phyloP scores from a whole-genome alignment of 2,888 invertebrate genomes.

The Xanthostigma xanthostigma region DNA sequence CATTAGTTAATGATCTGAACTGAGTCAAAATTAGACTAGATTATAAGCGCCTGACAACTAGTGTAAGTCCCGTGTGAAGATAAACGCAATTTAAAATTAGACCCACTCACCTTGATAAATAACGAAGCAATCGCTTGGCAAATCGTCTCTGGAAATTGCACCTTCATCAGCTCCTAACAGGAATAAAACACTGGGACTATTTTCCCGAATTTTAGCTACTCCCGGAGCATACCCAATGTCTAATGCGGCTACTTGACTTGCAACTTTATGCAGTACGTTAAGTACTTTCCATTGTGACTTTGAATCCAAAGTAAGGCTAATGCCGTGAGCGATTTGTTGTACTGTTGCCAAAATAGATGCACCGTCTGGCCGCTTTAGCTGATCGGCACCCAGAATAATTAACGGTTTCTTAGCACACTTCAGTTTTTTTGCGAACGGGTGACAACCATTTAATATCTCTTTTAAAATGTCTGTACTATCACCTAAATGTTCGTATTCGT shows the following conservation, averaged over 20 bases:
- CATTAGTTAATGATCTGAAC: too few relatives aligned
- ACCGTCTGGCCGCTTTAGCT: conserved; percentile 65
- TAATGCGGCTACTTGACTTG: conserved; percentile 85
- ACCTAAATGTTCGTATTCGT: conserved; percentile 84
- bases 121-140: conserved; percentile 70
- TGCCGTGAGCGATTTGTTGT: conserved; percentile 50
- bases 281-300: conserved; percentile 62
- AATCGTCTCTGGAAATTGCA: conserved; percentile 54
- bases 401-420: conserved; percentile 72
- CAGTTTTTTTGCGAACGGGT: conserved; percentile 54
- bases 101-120: conserved; percentile 63
- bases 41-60: too few relatives aligned
- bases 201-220: conserved; percentile 38
- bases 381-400: conserved; percentile 80
- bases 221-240: conserved; percentile 88
- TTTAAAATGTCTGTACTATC: conserved; percentile 58
- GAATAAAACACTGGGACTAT: conserved; percentile 67
- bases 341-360: conserved; percentile 59
- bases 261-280: conserved; percentile 87
- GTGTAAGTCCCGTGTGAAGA: background rate
- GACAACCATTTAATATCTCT: conserved; percentile 54
- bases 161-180: conserved; percentile 90
- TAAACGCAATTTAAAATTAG: background rate
- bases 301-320: conserved; percentile 38
- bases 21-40: too few relatives aligned